phyloP scores from a whole-genome alignment of 2,113 vertebrate species.

The Campylomormyrus tamandua region DNA sequence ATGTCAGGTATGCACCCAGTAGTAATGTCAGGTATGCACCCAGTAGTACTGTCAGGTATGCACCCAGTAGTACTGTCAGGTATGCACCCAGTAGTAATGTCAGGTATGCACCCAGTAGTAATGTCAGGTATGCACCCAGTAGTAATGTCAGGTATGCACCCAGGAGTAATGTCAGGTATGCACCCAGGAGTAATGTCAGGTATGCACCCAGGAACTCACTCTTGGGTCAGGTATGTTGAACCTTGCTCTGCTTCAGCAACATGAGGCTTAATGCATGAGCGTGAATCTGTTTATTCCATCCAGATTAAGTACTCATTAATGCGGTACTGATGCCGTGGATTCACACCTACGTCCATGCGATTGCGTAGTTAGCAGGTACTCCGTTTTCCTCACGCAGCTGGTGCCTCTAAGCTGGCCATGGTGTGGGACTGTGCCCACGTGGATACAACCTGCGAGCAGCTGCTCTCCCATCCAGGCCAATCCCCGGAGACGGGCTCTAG shows the following conservation, averaged over 20 bases:
- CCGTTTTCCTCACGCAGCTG: background rate
- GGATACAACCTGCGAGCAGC: background rate
- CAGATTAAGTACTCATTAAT: background rate
- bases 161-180: background rate
- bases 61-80: background rate
- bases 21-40: background rate
- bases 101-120: background rate
- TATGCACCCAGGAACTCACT: background rate
- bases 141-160: background rate
- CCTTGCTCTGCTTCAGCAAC: background rate
- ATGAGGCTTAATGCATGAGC: background rate
- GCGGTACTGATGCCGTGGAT: background rate
- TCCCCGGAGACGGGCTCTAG: background rate
- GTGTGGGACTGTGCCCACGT: background rate
- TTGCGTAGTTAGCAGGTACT: background rate
- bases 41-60: background rate
- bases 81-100: background rate
- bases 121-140: background rate
- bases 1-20: background rate
- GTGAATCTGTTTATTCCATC: background rate
- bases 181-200: background rate
- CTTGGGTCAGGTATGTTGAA: background rate
- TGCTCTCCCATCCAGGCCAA: background rate
- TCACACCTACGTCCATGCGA: background rate
- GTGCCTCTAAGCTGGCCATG: background rate